These are phyloP conservation scores for Drosophila anomalata DNA, from an alignment of 2,888 invertebrate species.

Conservation along the genomic window DNA sequence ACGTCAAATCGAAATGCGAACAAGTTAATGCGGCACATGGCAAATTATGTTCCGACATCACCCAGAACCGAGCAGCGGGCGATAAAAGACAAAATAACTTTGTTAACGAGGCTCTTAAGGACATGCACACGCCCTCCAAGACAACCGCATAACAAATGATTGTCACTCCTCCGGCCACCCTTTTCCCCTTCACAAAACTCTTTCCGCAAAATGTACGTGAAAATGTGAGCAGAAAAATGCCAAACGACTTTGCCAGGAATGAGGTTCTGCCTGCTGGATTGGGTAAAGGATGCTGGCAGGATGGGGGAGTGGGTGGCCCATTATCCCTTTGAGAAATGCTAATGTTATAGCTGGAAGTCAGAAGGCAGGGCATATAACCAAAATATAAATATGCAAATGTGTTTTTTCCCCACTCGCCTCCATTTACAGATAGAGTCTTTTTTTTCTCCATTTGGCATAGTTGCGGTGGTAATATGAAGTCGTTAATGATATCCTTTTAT, in stretches of 20 bases:
- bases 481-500: constrained; percentile 62
- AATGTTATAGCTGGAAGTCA: constrained; percentile 56
- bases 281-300: background rate
- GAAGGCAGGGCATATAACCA: constrained; percentile 50
- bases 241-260: constrained; percentile 50
- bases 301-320: constrained; percentile 39
- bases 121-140: constrained; percentile 51
- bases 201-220: constrained; percentile 51
- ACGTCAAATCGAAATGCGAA: constrained; percentile 66
- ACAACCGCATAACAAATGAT: constrained; percentile 37
- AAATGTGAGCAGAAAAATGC: constrained; percentile 64
- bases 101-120: constrained; percentile 76
- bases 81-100: constrained; percentile 79
- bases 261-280: background rate
- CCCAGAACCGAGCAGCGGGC: constrained; percentile 56
- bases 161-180: constrained; percentile 14
- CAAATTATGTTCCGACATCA: constrained; percentile 71
- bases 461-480: constrained; percentile 70
- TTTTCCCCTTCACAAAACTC: background rate
- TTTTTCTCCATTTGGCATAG: constrained; percentile 56
- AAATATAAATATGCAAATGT: constrained; percentile 75
- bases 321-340: constrained; percentile 71
- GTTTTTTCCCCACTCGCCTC: constrained; percentile 34
- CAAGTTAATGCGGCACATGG: constrained; percentile 70
- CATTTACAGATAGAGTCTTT: constrained; percentile 1